These are phyloP conservation scores for Yponomeuta evonymella DNA, from an alignment of 2,888 invertebrate species.

Conservation along the genomic window DNA sequence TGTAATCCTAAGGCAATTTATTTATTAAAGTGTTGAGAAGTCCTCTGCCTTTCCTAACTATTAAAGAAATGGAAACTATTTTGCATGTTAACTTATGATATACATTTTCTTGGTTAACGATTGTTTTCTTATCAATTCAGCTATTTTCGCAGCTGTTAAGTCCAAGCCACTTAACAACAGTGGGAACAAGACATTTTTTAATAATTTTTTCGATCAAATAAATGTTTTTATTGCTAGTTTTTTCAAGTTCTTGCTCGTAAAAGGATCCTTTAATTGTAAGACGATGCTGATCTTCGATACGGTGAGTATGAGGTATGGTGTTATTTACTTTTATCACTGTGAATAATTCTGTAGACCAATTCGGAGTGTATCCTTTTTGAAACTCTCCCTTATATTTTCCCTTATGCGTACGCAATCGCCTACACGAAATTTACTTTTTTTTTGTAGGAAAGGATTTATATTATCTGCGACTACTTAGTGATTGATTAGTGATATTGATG, in stretches of 20 bases:
- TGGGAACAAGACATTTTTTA: slow-evolving; percentile 25
- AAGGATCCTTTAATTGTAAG: slow-evolving; percentile 33
- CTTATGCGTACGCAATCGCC: slow-evolving; percentile 30
- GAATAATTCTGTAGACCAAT: slow-evolving; percentile 34
- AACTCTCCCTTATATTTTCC: slow-evolving; percentile 25
- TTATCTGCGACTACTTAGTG: neutral
- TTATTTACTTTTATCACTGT: slow-evolving; percentile 26
- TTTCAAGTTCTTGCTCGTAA: slow-evolving; percentile 33
- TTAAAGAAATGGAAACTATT: neutral
- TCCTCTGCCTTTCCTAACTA: slow-evolving; percentile 16
- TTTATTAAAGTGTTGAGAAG: slow-evolving; percentile 17
- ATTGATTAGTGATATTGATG: neutral
- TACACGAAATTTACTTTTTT: slow-evolving; percentile 22
- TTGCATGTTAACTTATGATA: neutral
- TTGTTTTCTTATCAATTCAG: slow-evolving; percentile 27
- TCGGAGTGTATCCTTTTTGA: slow-evolving; percentile 30
- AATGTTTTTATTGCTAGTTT: slow-evolving; percentile 29
- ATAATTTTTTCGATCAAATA: slow-evolving; percentile 36
- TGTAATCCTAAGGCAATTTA: slow-evolving; percentile 18
- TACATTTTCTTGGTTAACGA: neutral
- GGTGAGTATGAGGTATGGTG: slow-evolving; percentile 30
- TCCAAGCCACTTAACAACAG: slow-evolving; percentile 34
- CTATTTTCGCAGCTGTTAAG: slow-evolving; percentile 29
- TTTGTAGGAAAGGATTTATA: neutral
- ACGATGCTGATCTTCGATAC: slow-evolving; percentile 28